Percentiles rank a stretch among this genome's conserved stretches.
Conservation (phyloP, 2,797 vertebrate species). For the Emydoidea blandingii region DNA sequence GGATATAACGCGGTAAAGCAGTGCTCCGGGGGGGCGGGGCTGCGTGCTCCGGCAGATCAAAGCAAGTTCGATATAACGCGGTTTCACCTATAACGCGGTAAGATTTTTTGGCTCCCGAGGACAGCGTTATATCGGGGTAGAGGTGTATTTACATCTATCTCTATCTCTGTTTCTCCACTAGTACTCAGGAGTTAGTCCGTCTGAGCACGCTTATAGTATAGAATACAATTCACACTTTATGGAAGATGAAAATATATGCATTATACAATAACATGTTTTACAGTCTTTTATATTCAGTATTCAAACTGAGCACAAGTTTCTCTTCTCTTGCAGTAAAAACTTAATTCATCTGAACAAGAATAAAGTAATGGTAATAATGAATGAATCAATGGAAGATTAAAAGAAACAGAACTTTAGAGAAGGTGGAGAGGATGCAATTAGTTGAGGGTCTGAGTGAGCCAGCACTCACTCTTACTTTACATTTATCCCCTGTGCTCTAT, state of each 20-base stretch:
- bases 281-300: rapidly evolving
- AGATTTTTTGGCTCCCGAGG: no score
- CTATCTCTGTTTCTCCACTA: not conserved
- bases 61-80: no score
- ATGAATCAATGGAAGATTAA: not conserved
- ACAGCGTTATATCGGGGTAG: no score
- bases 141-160: not conserved
- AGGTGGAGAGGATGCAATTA: not conserved
- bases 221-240: not conserved
- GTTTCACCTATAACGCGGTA: no score
- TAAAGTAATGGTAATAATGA: not conserved
- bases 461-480: not conserved
- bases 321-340: rapidly evolving
- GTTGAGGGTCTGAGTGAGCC: not conserved
- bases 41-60: no score
- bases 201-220: not conserved
- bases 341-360: not conserved
- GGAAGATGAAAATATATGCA: not conserved
- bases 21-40: no score
- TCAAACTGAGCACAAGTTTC: not conserved
- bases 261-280: not conserved
- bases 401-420: not conserved
- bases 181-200: not conserved
- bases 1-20: no score
- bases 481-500: not conserved